Evolutionary conservation across 2,888 invertebrate species (phyloP), one percentile per base, ranked within the genome.

Genomic region (Dusona sp.): DNA sequence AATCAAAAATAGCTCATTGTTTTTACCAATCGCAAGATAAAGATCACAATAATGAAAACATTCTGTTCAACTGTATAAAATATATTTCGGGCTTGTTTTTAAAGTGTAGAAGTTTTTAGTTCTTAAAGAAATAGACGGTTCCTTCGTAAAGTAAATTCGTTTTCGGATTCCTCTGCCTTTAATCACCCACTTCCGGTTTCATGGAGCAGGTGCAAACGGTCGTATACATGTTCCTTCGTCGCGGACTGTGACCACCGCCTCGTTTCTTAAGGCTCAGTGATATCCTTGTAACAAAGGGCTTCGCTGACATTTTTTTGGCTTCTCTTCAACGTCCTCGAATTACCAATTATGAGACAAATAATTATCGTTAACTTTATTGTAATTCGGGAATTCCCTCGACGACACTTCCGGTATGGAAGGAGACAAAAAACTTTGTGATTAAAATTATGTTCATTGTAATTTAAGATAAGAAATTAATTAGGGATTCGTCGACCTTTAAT

Each of bases 121-220:
- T 68, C 16, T 16, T 38, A 45, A 54, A 73, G 82, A 79, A 70
- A 38, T 38, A 9, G 13, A n/a, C 80, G 16, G 51, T 33, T 38
- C 45, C 54, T 51, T 45, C 42, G 82, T 54, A 54, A 33, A 51
- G 64, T 25, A 22, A 61, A 45, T 45, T 70, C 77, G 88, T 89
- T 88, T 89, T 89, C 79, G 87, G 87, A 75, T 75, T 85, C 88
- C 65, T 48, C 11, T 65, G 48, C 25, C 29, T 79, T 89, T 92
- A 91, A 92, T 90, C 88, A 90, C 72, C 86, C 88, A 88, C 89
- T 92, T 92, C 92, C 92, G 91, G 89, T 79, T 48, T 61, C 87
- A 80, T 61, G 68, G 75, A 87, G 89, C 92, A 92, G 92, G 91
- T 92, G 92, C 89, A 87, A 68, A 36, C 88, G 83, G 74, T 77